Percentiles rank a stretch among this genome's conserved stretches.
Evolutionary conservation across 2,797 vertebrate species (phyloP).

Genomic region (Aldrovandia affinis): DNA sequence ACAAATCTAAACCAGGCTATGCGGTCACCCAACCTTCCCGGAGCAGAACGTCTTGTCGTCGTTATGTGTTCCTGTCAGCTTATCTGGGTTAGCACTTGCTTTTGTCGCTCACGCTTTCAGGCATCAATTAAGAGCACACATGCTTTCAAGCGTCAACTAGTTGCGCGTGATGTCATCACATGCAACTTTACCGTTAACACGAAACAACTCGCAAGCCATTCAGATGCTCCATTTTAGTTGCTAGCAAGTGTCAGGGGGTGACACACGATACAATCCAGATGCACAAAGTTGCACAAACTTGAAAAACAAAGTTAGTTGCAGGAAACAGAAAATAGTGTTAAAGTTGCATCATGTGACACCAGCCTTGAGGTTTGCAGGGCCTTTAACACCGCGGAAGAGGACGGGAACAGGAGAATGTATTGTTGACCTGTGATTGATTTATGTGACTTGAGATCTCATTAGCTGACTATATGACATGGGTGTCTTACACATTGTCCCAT

Average conservation of each 20-base stretch:
- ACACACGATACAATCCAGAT: too few relatives aligned
- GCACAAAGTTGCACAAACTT: too few relatives aligned
- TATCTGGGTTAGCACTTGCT: conserved; percentile 56
- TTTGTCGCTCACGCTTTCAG: conserved; percentile 67
- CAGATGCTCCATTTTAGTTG: too few relatives aligned
- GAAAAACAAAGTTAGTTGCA: too few relatives aligned
- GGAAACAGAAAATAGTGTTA: too few relatives aligned
- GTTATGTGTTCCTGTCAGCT: conserved; percentile 37
- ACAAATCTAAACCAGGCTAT: background rate
- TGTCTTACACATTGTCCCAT: conserved; percentile 60
- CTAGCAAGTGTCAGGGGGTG: too few relatives aligned
- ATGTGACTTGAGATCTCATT: conserved; percentile 72
- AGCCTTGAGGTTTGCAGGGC: conserved; percentile 69
- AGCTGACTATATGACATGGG: conserved; percentile 73
- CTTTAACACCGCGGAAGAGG: conserved; percentile 60
- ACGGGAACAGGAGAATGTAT: conserved; percentile 52
- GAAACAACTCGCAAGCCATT: too few relatives aligned
- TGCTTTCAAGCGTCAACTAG: too few relatives aligned
- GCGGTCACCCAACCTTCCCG: conserved; percentile 24
- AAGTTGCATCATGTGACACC: too few relatives aligned
- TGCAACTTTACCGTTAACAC: too few relatives aligned
- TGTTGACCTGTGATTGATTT: conserved; percentile 75
- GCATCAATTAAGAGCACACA: too few relatives aligned
- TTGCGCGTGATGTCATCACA: too few relatives aligned
- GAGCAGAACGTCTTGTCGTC: background rate